Base-by-base conservation (phyloP, 37 sponge, comb jelly and placozoan species). In the Spongilla lacustris region DNA sequence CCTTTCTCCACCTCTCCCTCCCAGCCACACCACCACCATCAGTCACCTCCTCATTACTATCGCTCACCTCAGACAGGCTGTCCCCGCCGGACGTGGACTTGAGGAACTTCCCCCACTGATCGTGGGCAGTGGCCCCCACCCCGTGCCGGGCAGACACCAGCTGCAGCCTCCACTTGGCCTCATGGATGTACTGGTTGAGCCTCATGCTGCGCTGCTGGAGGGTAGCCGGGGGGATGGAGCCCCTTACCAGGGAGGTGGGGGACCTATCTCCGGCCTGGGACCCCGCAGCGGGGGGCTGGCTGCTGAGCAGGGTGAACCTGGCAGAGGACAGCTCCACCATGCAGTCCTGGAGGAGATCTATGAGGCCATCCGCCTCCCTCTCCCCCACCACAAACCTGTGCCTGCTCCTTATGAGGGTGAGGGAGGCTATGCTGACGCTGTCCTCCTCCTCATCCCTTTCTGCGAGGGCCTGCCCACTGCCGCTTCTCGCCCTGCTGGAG, bases 91-190 rank as follows among this genome's bases (percentile, higher is more conserved):
- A 84, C 24, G 66, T 84, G 23, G 34, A 31, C 23, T 29, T 6
- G 66, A 24, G 50, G 34, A 1, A 25, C n/a, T 9, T 81, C 69
- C 37, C 29, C 33, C 71, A 69, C 69, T 34, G 71, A 68, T n/a
- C 67, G 19, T 38, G 49, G 67, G 23, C 14, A 12, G n/a, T 23
- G 2, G 86, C 74, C 11, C 30, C 68, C 41, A 83, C 68, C 3
- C 81, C 85, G 31, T 80, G 73, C 66, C 87, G 87, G 32, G 91
- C 85, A 0, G 94, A 86, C 12, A 97, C 92, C 27, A 97, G 86
- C 66, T 95, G 87, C 21, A 93, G 81, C 41, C 98, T 76, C 98
- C 98, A 97, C 1, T 81, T 86, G 38, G 98, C 98, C 73, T 97
- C 98, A 69, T 93, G 91, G 82, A 96, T 87, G 70, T 83, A 86